Evolutionary conservation across 2,888 invertebrate species (phyloP).

Genomic region (Machimus atricapillus): DNA sequence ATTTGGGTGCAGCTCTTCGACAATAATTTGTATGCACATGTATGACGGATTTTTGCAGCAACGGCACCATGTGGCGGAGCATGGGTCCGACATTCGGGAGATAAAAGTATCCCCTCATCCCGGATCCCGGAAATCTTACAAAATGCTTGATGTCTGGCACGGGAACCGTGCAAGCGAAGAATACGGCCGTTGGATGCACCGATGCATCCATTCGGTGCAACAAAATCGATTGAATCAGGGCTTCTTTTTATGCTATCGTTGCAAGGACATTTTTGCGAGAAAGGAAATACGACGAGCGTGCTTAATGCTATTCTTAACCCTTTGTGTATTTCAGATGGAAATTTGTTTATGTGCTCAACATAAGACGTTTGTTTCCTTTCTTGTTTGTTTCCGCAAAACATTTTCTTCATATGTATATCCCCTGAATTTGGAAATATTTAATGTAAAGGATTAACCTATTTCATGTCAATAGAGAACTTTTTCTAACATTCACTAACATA

Average conservation of each 20-base stretch:
- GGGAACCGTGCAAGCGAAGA: neutral
- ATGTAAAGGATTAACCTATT: too few relatives aligned
- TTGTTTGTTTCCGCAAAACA: neutral
- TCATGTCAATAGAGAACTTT: too few relatives aligned
- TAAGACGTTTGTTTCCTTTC: neutral
- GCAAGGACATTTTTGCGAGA: neutral
- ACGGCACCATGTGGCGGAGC: neutral
- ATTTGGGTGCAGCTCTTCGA: neutral
- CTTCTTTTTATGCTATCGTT: neutral
- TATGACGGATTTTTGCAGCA: neutral
- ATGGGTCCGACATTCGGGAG: neutral
- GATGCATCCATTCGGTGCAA: neutral
- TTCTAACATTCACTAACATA: too few relatives aligned
- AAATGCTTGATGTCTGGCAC: neutral
- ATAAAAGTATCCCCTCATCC: neutral
- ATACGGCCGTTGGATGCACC: neutral
- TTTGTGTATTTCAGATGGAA: neutral
- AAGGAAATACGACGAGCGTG: neutral
- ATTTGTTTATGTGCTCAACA: neutral
- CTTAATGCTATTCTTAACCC: neutral
- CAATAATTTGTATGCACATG: neutral
- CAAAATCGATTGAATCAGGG: neutral
- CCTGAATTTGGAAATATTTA: too few relatives aligned
- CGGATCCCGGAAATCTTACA: neutral
- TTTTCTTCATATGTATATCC: neutral